Evolutionary conservation across 2,888 invertebrate species (phyloP).

Genomic region (Lepeophtheirus nordmannii): DNA sequence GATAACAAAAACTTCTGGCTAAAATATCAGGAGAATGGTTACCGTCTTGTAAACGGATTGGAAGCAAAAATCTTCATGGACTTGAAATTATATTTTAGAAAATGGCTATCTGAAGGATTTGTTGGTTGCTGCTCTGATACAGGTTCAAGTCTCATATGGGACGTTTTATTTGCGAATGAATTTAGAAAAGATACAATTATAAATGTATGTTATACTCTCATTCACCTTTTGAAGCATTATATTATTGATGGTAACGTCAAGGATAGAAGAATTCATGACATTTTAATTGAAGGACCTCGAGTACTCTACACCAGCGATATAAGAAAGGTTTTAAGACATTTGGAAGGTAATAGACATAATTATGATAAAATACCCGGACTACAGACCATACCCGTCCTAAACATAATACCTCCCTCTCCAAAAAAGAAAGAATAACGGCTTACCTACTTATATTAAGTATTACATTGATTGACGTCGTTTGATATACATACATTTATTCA

Average conservation of each 20-base stretch:
- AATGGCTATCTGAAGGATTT: slow-evolving; percentile 6
- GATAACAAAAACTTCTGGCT: neutral
- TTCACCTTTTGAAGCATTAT: neutral
- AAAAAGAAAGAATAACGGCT: too few relatives aligned
- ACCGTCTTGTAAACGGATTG: neutral
- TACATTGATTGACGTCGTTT: too few relatives aligned
- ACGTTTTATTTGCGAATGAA: neutral
- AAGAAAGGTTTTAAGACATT: neutral
- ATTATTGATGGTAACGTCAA: neutral
- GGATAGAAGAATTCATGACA: neutral
- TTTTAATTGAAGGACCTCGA: slow-evolving; percentile 5
- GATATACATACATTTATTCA: too few relatives aligned
- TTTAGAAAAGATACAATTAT: slow-evolving; percentile 5
- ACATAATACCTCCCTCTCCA: slow-evolving; percentile 32
- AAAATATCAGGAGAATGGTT: neutral
- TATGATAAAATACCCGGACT: slow-evolving; percentile 5
- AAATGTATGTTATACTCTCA: slow-evolving; percentile 28
- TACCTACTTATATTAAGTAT: too few relatives aligned
- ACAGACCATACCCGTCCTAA: slow-evolving; percentile 33
- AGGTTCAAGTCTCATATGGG: neutral
- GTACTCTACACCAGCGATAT: neutral
- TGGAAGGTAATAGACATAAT: neutral
- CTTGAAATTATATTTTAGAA: neutral
- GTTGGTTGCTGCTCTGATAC: neutral
- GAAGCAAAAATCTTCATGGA: neutral